A percentile compares a stretch with the other conserved stretches of the same genome.
These are phyloP conservation scores for Drosophila rellima DNA, from an alignment of 2,888 invertebrate genomes.

Conservation along the genomic window DNA sequence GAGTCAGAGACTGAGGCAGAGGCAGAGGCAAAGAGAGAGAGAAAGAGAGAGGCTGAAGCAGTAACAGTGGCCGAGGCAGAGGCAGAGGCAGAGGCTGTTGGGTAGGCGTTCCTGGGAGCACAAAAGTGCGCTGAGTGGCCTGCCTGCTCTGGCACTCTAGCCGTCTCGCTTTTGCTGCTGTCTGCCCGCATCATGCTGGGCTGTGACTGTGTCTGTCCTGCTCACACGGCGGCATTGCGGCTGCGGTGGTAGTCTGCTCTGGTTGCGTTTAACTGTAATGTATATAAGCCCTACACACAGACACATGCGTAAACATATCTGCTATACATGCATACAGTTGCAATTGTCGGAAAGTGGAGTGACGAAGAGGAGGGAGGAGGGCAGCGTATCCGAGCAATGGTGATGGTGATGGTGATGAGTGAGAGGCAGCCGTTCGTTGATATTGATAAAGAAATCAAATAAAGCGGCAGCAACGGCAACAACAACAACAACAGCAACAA, in stretches of 20 bases:
- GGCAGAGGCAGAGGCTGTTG: conserved; percentile 47
- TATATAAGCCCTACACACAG: conserved; percentile 70
- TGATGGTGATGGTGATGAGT: conserved; percentile 38
- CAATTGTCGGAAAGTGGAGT: conserved; percentile 46
- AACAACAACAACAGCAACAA: conserved; percentile 22
- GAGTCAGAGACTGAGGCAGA: conserved; percentile 10
- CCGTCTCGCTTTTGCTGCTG: conserved; percentile 50
- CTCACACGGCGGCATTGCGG: conserved; percentile 57
- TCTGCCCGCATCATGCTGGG: not conserved
- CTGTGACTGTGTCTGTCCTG: conserved; percentile 21
- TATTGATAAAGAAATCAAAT: conserved; percentile 82
- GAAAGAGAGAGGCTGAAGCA: conserved; percentile 3
- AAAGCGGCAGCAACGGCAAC: conserved; percentile 69
- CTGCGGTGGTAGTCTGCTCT: conserved; percentile 70
- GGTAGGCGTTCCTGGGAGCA: conserved; percentile 65
- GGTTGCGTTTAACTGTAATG: conserved; percentile 80
- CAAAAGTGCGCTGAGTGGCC: conserved; percentile 76
- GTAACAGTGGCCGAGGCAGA: not conserved
- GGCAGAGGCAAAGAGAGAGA: conserved; percentile 1
- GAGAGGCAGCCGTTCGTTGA: conserved; percentile 64
- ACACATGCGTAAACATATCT: conserved; percentile 21
- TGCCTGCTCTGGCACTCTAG: conserved; percentile 42
- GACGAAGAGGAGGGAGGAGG: conserved; percentile 17
- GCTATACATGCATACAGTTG: conserved; percentile 51
- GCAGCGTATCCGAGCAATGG: conserved; percentile 16